Conservation (phyloP, 2,888 invertebrate genomes). For the Cantharis lateralis region DNA sequence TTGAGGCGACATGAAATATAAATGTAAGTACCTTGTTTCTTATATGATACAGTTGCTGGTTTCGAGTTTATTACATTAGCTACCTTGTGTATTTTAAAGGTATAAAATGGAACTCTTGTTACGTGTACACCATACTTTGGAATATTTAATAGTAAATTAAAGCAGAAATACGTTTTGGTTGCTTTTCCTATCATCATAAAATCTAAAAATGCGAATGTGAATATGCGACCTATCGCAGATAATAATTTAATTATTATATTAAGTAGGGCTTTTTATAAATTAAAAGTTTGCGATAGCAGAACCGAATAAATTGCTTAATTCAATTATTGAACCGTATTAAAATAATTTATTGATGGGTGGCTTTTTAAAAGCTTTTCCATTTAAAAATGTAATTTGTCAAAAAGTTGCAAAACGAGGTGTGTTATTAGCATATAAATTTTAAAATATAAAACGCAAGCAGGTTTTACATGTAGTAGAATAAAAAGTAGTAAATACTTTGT, state of each 20-base stretch:
- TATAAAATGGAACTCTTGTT: background rate
- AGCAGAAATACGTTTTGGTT: background rate
- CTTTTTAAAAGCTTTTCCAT: slow-evolving; percentile 7
- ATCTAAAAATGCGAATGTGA: background rate
- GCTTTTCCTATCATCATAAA: background rate
- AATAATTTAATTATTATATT: background rate
- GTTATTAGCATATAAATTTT: slow-evolving; percentile 14
- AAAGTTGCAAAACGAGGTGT: slow-evolving; percentile 9
- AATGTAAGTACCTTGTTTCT: background rate
- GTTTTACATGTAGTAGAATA: slow-evolving; percentile 15
- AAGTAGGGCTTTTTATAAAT: background rate
- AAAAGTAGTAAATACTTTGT: slow-evolving; percentile 21
- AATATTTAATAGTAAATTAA: background rate
- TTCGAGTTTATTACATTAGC: background rate
- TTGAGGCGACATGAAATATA: slow-evolving; percentile 13
- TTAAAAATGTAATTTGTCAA: slow-evolving; percentile 18
- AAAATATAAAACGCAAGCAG: slow-evolving; percentile 21
- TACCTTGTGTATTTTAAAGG: background rate
- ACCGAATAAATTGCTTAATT: background rate
- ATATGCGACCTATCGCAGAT: background rate
- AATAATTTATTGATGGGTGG: background rate
- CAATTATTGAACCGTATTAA: background rate
- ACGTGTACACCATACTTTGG: background rate
- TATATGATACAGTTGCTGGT: background rate
- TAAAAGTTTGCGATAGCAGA: background rate